phyloP scores from a whole-genome alignment of 2,888 invertebrate species.

The Bombylius discolor region DNA sequence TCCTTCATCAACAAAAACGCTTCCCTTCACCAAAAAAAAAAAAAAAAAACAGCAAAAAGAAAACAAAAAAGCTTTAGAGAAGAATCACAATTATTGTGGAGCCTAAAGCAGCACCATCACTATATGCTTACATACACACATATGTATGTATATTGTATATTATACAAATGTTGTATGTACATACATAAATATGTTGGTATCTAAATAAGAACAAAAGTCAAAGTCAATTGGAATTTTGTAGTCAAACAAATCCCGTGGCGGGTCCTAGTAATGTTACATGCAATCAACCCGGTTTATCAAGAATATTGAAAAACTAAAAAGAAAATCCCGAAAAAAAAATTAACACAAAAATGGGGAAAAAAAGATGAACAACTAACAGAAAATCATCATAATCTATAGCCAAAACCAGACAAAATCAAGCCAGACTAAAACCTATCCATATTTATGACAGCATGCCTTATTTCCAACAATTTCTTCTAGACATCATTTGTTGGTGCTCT shows the following conservation, averaged over 20 bases:
- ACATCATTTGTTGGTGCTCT: conserved; percentile 2
- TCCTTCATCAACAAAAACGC: conserved; percentile 5
- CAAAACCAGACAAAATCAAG: conserved; percentile 5
- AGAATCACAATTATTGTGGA: neutral
- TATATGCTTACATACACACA: no score
- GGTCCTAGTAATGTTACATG: neutral
- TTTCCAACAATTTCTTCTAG: conserved; percentile 5
- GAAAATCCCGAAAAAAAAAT: neutral
- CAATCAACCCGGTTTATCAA: neutral
- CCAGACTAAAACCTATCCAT: conserved; percentile 7
- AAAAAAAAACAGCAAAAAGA: neutral
- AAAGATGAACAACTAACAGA: neutral
- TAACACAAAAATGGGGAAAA: no score
- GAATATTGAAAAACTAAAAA: neutral
- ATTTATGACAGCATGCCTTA: conserved; percentile 13
- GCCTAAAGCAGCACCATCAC: neutral
- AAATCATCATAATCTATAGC: neutral
- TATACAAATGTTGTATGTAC: no score
- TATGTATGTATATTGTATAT: neutral
- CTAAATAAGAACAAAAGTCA: neutral
- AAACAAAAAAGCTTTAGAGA: neutral
- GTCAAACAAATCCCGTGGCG: neutral
- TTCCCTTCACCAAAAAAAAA: conserved; percentile 6
- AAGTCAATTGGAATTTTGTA: neutral
- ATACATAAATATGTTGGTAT: neutral